Percentiles rank a stretch among this genome's conserved stretches.
Evolutionary conservation across 2,113 vertebrate genomes (phyloP).

Genomic region (Callorhinus ursinus): DNA sequence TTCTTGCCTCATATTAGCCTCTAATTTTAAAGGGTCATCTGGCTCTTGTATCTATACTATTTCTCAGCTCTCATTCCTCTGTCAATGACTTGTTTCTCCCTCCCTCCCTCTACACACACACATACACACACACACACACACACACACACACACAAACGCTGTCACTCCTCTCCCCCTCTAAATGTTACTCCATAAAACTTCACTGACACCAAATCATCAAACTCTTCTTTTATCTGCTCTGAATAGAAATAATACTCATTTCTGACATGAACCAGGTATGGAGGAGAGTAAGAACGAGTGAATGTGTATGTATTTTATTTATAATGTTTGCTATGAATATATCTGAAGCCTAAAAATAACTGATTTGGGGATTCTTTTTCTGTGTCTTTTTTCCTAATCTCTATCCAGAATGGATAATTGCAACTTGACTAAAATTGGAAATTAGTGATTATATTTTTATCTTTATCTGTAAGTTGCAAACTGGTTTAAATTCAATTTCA

Average conservation of each 20-base stretch:
- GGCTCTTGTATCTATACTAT: background rate
- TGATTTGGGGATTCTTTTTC: background rate
- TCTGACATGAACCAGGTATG: background rate
- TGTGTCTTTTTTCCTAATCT: background rate
- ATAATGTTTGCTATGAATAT: background rate
- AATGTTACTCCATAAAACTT: background rate
- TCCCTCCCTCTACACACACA: background rate
- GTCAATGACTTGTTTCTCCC: background rate
- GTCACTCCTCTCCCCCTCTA: background rate
- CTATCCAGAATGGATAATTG: slow-evolving; percentile 6
- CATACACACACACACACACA: background rate
- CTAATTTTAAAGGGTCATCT: background rate
- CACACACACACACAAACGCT: background rate
- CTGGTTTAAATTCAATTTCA: slow-evolving; percentile 52
- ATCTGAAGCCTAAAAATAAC: slow-evolving; percentile 29
- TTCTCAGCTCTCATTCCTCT: background rate
- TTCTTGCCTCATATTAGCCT: background rate
- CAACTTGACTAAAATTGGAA: slow-evolving; percentile 45
- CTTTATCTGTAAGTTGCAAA: background rate
- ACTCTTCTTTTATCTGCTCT: background rate
- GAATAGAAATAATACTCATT: slow-evolving; percentile 5
- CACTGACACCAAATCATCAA: background rate
- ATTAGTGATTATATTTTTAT: slow-evolving; percentile 36
- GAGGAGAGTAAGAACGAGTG: background rate
- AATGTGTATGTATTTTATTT: background rate